Evolutionary conservation across 2,888 invertebrate species (phyloP), one percentile per base, ranked within the genome.

Genomic region (Protonemura montana): DNA sequence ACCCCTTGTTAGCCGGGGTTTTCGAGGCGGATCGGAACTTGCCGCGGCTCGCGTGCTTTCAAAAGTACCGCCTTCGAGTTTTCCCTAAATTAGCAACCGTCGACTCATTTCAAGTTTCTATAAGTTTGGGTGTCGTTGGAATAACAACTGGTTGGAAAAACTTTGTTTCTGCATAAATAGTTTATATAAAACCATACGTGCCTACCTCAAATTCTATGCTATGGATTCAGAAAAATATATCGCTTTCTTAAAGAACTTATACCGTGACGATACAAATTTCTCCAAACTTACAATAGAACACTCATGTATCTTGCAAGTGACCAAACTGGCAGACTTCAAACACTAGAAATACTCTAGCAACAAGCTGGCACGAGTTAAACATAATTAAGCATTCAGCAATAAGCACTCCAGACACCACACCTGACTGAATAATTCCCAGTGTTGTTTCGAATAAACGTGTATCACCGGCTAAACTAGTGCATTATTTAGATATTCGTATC

Each of bases 301-400:
- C 13, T 16, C 59, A 59, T 16, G n/a, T 59, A 13, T 16, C 1
- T 3, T 7, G 1, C 13, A 59, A 59, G 1, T 59, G n/a, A n/a
- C n/a, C n/a, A n/a, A n/a, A n/a, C n/a, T n/a, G n/a, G n/a, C n/a
- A 59, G 16, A 3, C 21, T 7, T 21, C 1, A 7, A 16, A 21
- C 1, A 59, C 59, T 59, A 2, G 59, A 59, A 10, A 16, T 21
- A 59, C 2, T 21, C 13, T 13, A 59, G 59, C 59, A 59, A 59
- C n/a, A n/a, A n/a, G n/a, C n/a, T n/a, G n/a, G n/a, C n/a, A n/a
- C n/a, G n/a, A n/a, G n/a, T n/a, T n/a, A n/a, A n/a, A n/a, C n/a
- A n/a, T n/a, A n/a, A n/a, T n/a, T 59, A 59, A 59, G 59, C 59
- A 59, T 59, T 59, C 59, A n/a, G 16, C 59, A 59, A 59, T 59